A percentile compares a stretch with the other conserved stretches of the same genome.
phyloP scores from a whole-genome alignment of 2,888 invertebrate genomes.

The Tenthredo distinguenda region DNA sequence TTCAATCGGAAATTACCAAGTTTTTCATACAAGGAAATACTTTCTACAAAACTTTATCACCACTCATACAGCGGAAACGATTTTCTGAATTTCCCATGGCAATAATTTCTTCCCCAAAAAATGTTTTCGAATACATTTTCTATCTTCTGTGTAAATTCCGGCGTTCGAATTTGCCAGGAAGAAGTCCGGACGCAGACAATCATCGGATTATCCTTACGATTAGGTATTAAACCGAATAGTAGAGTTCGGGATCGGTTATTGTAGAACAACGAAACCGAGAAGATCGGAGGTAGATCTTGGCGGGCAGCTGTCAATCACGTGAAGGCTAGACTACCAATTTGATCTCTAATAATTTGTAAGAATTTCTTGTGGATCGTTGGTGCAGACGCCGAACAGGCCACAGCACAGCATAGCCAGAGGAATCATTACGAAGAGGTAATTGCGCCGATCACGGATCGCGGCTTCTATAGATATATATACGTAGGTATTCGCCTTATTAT shows the following conservation, averaged over 20 bases:
- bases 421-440: constrained; percentile 77
- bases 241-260: constrained; percentile 52
- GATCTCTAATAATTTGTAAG: constrained; percentile 76
- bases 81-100: neutral
- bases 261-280: constrained; percentile 50
- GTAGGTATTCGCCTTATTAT: constrained; percentile 41
- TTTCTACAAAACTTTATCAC: neutral
- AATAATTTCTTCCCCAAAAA: neutral
- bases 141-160: neutral
- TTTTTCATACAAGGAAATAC: neutral
- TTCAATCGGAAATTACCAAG: too few species aligned
- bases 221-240: constrained; percentile 53
- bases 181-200: constrained; percentile 55
- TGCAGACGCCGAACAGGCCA: constrained; percentile 60
- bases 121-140: neutral
- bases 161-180: neutral
- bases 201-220: constrained; percentile 61
- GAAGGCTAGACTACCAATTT: constrained; percentile 78
- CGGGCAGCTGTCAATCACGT: constrained; percentile 77
- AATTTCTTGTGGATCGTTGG: constrained; percentile 73
- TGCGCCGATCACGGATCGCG: constrained; percentile 76
- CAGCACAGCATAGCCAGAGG: constrained; percentile 63
- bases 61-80: neutral
- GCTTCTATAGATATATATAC: constrained; percentile 70
- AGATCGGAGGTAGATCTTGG: constrained; percentile 59